Conservation (phyloP, 2,888 invertebrate genomes). For the Metalampra italica region DNA sequence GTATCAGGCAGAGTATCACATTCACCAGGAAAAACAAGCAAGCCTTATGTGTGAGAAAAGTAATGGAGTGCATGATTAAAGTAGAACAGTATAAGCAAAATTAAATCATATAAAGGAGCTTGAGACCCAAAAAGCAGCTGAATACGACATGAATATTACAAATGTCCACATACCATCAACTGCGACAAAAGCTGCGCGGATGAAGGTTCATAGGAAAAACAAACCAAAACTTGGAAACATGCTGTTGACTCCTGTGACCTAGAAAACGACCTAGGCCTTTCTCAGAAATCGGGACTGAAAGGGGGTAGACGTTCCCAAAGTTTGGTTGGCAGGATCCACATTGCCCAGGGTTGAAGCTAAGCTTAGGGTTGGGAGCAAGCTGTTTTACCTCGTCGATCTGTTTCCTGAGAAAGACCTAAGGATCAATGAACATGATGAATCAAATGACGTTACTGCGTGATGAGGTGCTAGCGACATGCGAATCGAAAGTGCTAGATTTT, state of each 20-base stretch:
- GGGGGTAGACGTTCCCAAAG: conserved; percentile 54
- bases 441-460: conserved; percentile 52
- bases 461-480: conserved; percentile 69
- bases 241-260: conserved; percentile 72
- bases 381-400: conserved; percentile 70
- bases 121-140: conserved; percentile 16
- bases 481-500: conserved; percentile 25
- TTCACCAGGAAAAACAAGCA: too few relatives aligned
- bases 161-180: conserved; percentile 41
- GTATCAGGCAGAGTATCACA: too few relatives aligned
- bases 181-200: conserved; percentile 60
- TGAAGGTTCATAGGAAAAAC: conserved; percentile 53
- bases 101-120: not conserved
- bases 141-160: conserved; percentile 32
- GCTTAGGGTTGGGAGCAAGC: conserved; percentile 66
- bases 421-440: conserved; percentile 73
- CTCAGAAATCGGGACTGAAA: conserved; percentile 57
- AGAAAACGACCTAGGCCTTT: conserved; percentile 75
- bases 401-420: conserved; percentile 78
- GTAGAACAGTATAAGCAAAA: conserved; percentile 10
- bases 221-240: conserved; percentile 78
- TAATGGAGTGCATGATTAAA: too few relatives aligned
- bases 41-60: too few relatives aligned
- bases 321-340: conserved; percentile 67
- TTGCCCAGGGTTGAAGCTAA: conserved; percentile 64